A percentile compares a stretch with the other conserved stretches of the same genome.
Evolutionary conservation across 1,140 invertebrate genomes (phyloP).

Genomic region (Camponotus floridanus): DNA sequence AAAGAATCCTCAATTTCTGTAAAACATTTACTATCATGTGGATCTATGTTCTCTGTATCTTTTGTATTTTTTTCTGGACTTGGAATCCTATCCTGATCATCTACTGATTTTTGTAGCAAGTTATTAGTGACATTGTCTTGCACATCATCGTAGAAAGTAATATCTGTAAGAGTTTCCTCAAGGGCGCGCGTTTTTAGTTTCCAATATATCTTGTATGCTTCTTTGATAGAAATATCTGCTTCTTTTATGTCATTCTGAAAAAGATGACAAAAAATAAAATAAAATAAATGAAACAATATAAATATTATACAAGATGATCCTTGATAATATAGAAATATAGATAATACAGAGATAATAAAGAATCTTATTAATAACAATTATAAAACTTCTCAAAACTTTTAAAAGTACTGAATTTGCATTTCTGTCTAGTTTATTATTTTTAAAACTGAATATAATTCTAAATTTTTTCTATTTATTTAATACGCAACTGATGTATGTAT

Average conservation of each 20-base stretch:
- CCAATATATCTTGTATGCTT: constrained; percentile 94
- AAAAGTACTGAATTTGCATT: not conserved
- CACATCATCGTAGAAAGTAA: constrained; percentile 76
- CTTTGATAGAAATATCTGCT: constrained; percentile 89
- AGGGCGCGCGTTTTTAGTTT: constrained; percentile 91
- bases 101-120: constrained; percentile 45
- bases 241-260: constrained; percentile 91
- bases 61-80: constrained; percentile 7
- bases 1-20: not conserved
- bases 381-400: not conserved
- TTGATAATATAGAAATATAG: no score
- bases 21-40: constrained; percentile 74
- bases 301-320: not conserved
- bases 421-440: not conserved
- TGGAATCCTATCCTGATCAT: constrained; percentile 4
- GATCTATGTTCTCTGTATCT: constrained; percentile 72
- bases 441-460: not conserved
- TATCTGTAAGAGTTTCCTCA: constrained; percentile 89
- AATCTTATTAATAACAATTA: constrained; percentile 22
- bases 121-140: constrained; percentile 69
- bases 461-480: not conserved
- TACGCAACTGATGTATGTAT: not conserved
- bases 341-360: no score
- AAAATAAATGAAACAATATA: not conserved
- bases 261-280: constrained; percentile 70